Evolutionary conservation across 2,113 vertebrate genomes (phyloP).

Genomic region (Pterophyllum scalare): DNA sequence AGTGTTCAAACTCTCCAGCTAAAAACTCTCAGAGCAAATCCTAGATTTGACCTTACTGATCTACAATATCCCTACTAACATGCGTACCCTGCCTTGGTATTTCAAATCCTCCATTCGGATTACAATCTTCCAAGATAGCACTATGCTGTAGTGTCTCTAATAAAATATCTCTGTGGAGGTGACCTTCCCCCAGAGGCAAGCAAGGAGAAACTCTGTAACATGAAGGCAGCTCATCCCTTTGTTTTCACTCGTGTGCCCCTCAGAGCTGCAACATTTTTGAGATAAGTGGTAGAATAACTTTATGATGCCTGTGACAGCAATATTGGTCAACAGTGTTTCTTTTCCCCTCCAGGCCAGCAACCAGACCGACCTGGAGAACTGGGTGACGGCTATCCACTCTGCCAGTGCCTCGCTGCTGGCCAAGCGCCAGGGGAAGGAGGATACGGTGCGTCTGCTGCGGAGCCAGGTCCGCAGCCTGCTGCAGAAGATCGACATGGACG

Average conservation of each 20-base stretch:
- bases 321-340: constrained; percentile 10
- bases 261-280: neutral
- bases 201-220: constrained; percentile 11
- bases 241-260: neutral
- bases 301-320: neutral
- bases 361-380: constrained; percentile 97
- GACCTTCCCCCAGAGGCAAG: constrained; percentile 28
- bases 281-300: constrained; percentile 5
- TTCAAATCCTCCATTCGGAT: neutral
- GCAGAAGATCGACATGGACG: constrained; percentile 98
- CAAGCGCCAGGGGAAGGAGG: constrained; percentile 94
- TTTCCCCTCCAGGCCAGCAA: constrained; percentile 87
- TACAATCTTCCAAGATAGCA: too few species aligned
- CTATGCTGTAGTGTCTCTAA: constrained; percentile 5
- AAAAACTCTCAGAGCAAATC: constrained; percentile 10
- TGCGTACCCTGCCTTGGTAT: neutral
- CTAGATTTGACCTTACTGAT: constrained; percentile 52
- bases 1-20: neutral
- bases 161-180: constrained; percentile 24
- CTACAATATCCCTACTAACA: constrained; percentile 45
- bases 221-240: constrained; percentile 20
- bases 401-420: constrained; percentile 95
- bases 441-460: constrained; percentile 89
- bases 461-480: constrained; percentile 90
- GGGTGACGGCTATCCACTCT: constrained; percentile 96